Evolutionary conservation across 1,140 invertebrate genomes (phyloP).

Genomic region (Megathymus violae): DNA sequence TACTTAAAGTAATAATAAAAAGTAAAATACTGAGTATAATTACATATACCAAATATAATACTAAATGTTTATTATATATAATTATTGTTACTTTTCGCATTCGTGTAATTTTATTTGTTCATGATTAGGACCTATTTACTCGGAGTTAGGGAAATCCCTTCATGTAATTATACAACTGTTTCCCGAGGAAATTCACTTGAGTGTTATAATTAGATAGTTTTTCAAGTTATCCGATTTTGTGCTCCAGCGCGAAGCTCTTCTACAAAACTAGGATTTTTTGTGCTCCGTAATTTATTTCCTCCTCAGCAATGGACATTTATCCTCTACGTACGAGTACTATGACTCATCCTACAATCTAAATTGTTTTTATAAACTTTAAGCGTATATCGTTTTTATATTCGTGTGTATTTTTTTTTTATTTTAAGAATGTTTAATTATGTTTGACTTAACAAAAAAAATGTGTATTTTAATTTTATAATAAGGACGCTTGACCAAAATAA

Average conservation of each 20-base stretch:
- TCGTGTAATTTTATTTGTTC: constrained; percentile 6
- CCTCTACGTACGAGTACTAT: background rate
- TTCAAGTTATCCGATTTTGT: constrained; percentile 38
- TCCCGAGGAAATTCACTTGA: constrained; percentile 54
- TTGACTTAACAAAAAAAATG: background rate
- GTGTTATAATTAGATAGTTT: constrained; percentile 56
- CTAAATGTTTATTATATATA: too few relatives aligned
- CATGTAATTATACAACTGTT: constrained; percentile 55
- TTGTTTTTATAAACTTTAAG: constrained; percentile 4
- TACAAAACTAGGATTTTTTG: constrained; percentile 31
- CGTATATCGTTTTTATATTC: background rate
- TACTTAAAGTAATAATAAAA: too few relatives aligned
- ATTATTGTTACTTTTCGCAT: too few relatives aligned
- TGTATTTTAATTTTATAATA: too few relatives aligned
- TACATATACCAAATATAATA: too few relatives aligned
- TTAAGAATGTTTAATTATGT: background rate
- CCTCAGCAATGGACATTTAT: constrained; percentile 16
- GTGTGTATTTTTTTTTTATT: background rate
- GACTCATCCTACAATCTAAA: background rate
- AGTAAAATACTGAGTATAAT: too few relatives aligned
- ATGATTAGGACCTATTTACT: constrained; percentile 10
- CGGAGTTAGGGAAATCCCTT: constrained; percentile 42
- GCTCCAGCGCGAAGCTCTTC: constrained; percentile 34
- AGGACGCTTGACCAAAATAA: too few relatives aligned
- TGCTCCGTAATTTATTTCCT: constrained; percentile 28